A percentile compares a stretch with the other conserved stretches of the same genome.
Conservation (phyloP, 2,113 vertebrate genomes). For the Oenanthe melanoleuca region DNA sequence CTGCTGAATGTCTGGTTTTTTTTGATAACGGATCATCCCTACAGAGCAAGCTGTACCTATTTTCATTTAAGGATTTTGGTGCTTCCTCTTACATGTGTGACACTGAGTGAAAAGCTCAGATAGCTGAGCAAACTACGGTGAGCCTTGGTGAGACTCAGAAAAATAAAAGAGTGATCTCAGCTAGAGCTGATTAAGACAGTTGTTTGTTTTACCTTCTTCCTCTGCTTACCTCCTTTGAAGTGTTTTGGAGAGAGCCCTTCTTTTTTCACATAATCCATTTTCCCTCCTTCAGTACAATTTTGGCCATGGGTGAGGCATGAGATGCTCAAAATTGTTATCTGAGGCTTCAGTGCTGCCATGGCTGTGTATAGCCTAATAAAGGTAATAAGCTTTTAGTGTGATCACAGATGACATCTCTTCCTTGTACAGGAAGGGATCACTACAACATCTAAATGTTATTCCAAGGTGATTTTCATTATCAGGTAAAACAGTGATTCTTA, state of each 20-base stretch:
- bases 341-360: neutral
- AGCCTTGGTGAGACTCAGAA: neutral
- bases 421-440: neutral
- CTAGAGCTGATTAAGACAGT: neutral
- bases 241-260: neutral
- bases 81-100: neutral
- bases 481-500: neutral
- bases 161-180: neutral
- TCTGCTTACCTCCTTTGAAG: neutral
- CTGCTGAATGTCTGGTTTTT: neutral
- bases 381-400: neutral
- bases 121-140: neutral
- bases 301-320: neutral
- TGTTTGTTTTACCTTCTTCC: neutral
- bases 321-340: neutral
- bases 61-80: neutral
- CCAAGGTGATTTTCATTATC: neutral
- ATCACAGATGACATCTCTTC: neutral
- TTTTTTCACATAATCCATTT: neutral
- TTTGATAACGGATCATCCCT: neutral
- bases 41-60: neutral
- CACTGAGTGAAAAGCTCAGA: neutral
- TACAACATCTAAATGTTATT: neutral
- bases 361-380: neutral
- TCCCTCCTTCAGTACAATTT: neutral